Conservation (phyloP, 2,888 invertebrate genomes). For the Bombylius major region DNA sequence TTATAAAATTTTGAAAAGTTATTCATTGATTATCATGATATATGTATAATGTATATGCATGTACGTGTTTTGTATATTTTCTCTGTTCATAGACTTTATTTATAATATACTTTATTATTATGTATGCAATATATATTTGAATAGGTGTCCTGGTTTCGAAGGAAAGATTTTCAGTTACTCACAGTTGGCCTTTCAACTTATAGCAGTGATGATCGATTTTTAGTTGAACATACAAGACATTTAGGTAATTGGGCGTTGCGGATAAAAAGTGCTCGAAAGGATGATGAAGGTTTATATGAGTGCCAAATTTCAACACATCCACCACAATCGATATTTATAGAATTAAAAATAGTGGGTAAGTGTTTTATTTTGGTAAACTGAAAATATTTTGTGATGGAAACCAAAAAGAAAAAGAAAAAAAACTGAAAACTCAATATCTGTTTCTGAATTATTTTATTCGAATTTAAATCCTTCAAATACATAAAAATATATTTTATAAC, state of each 20-base stretch:
- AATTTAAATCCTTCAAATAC: too few relatives aligned
- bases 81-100: too few relatives aligned
- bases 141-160: conserved; percentile 44
- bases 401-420: too few relatives aligned
- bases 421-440: too few relatives aligned
- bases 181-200: conserved; percentile 45
- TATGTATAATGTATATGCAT: too few relatives aligned
- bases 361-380: conserved; percentile 3
- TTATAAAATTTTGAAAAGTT: too few relatives aligned
- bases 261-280: conserved; percentile 15
- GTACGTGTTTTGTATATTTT: too few relatives aligned
- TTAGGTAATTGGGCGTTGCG: conserved; percentile 37
- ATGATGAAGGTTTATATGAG: conserved; percentile 34
- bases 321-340: conserved; percentile 42
- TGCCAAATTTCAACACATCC: conserved; percentile 48
- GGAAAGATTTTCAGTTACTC: conserved; percentile 44
- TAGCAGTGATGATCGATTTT: conserved; percentile 43
- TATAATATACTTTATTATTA: too few relatives aligned
- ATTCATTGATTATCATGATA: too few relatives aligned
- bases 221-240: conserved; percentile 41
- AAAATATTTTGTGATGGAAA: too few relatives aligned
- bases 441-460: too few relatives aligned
- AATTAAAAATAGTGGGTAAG: conserved; percentile 44
- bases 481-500: too few relatives aligned
- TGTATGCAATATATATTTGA: neutral